Conservation (phyloP, 2,113 vertebrate genomes). For the Etheostoma cragini region DNA sequence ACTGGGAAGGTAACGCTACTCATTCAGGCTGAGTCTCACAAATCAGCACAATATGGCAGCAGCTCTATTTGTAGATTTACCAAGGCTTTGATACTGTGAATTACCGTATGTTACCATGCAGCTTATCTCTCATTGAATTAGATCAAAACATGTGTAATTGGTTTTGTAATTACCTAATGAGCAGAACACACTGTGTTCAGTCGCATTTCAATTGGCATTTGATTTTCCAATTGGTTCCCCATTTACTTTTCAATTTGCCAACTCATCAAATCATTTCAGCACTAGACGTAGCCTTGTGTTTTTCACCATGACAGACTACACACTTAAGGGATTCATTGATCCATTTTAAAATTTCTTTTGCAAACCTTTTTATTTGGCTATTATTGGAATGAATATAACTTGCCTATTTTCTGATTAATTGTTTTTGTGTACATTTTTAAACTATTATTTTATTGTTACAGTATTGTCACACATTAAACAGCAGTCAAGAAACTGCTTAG, state of each 20-base stretch:
- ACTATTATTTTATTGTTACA: background rate
- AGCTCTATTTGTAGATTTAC: constrained; percentile 7
- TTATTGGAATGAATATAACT: background rate
- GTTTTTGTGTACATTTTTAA: background rate
- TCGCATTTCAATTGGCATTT: constrained; percentile 53
- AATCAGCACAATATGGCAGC: background rate
- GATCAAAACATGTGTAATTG: constrained; percentile 40
- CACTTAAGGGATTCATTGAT: background rate
- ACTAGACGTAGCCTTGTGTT: background rate
- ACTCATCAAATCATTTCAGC: constrained; percentile 16
- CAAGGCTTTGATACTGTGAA: constrained; percentile 21
- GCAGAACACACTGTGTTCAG: constrained; percentile 24
- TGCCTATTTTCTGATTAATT: background rate
- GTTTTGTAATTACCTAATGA: constrained; percentile 44
- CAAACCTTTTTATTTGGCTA: background rate
- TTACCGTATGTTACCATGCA: constrained; percentile 32
- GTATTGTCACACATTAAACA: background rate
- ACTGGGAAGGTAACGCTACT: background rate
- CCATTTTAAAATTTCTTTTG: background rate
- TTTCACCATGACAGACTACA: background rate
- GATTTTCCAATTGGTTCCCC: constrained; percentile 43
- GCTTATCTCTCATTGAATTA: constrained; percentile 33
- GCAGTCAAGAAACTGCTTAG: background rate
- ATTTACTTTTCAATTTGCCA: constrained; percentile 51
- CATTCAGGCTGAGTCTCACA: constrained; percentile 4